Evolutionary conservation across 2,888 invertebrate species (phyloP), one percentile per base, ranked within the genome.

Genomic region (Folsomia candida): DNA sequence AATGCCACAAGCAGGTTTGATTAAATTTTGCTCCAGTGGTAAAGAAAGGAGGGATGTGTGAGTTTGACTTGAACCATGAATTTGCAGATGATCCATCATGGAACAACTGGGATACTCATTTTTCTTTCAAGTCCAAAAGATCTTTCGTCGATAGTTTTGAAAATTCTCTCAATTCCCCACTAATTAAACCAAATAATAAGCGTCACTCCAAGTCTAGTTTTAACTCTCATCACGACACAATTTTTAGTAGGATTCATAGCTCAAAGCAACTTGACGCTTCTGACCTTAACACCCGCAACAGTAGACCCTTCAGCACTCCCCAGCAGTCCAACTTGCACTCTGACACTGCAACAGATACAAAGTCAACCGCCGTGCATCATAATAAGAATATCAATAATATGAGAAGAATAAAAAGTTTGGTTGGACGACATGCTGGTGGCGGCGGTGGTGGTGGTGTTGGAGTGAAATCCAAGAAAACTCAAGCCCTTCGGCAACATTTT

Each of bases 1-100:
- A 18, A 65, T 65, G 65, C 54, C 54, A 14, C 65, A 65, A 65
- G 51, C 14, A 51, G 65, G 65, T 65, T 47, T 3, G 27, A 20
- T 47, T 9, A 47, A 47, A 14, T 14, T 47, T 47, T 14, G 47
- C 14, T 47, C 14, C 47, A 37, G 4, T 37, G 37, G 37, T 14
- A 37, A 9, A 9, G 14, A 37, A 9, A 37, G 37, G 37, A 37
- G 37, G n/a, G n/a, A 37, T 37, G 14, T 37, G 37, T 37, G 14
- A 37, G 4, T 9, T 9, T 37, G 14, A 37, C 37, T 14, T 37
- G 14, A 14, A 4, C 4, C 22, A 20, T 54, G 54, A 6, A 54
- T 54, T 20, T 20, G n/a, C 54, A 54, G 54, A 54, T 22, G n/a
- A 20, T 54, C 54, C 54, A 54, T 22, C 54, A 20, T 54, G 54